Evolutionary conservation across 2,797 vertebrate genomes (phyloP).

Genomic region (Chaunax sp.): DNA sequence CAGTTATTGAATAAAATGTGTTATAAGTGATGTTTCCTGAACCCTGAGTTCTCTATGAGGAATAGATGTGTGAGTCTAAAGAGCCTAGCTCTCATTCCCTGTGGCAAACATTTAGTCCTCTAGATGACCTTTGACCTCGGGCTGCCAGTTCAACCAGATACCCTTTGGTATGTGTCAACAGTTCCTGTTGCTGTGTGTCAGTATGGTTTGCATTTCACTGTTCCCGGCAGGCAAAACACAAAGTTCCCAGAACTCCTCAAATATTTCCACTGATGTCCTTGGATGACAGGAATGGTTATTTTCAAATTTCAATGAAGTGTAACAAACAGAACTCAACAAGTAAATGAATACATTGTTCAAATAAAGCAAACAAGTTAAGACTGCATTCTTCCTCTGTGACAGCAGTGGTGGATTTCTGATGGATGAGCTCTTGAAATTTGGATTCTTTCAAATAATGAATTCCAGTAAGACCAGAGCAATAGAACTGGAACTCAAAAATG

Average conservation of each 20-base stretch:
- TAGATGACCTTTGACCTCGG: conserved; percentile 18
- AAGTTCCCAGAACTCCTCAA: conserved; percentile 6
- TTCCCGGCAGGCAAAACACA: conserved; percentile 14
- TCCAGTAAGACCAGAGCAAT: too few relatives aligned
- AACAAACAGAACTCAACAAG: too few relatives aligned
- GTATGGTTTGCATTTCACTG: not conserved
- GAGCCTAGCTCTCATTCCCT: not conserved
- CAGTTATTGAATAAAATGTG: not conserved
- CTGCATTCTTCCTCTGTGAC: too few relatives aligned
- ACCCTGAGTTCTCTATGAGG: not conserved
- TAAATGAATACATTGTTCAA: too few relatives aligned
- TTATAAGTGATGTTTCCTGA: not conserved
- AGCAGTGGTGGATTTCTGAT: too few relatives aligned
- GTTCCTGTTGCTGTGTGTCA: not conserved
- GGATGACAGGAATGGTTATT: not conserved
- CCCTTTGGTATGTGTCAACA: conserved; percentile 3
- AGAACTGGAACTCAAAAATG: too few relatives aligned
- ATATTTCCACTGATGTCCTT: not conserved
- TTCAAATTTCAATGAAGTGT: not conserved
- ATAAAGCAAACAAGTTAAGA: too few relatives aligned
- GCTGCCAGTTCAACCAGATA: conserved; percentile 3
- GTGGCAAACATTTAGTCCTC: not conserved
- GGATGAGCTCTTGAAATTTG: too few relatives aligned
- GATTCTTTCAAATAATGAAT: too few relatives aligned
- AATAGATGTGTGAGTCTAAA: too few relatives aligned